phyloP scores from a whole-genome alignment of 2,888 invertebrate genomes.

The Papilio gigon region DNA sequence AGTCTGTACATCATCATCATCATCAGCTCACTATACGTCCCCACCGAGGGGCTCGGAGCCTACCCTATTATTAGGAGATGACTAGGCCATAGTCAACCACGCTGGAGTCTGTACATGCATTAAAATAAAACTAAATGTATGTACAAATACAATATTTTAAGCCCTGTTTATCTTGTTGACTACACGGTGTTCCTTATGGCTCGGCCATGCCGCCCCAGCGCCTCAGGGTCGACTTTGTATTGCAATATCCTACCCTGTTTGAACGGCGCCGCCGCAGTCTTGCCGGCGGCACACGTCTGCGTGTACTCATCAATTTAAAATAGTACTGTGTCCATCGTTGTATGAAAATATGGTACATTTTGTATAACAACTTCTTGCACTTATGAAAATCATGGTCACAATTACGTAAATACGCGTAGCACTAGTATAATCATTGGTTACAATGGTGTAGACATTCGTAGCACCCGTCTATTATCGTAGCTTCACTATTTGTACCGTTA shows the following conservation, averaged over 20 bases:
- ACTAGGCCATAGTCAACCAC: too few species aligned
- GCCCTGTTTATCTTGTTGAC: not conserved
- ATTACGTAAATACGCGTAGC: not conserved
- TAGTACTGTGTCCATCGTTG: not conserved
- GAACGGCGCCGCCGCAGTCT: not conserved
- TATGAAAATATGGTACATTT: too few species aligned
- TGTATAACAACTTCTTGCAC: too few species aligned
- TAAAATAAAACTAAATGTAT: too few species aligned
- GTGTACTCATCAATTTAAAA: not conserved
- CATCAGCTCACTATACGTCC: too few species aligned
- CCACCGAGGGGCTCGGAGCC: too few species aligned
- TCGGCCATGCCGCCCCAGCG: not conserved
- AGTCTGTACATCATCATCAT: too few species aligned
- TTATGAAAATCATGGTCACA: too few species aligned
- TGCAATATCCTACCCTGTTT: not conserved
- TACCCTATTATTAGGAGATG: too few species aligned
- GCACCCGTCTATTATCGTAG: not conserved
- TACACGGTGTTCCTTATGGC: not conserved
- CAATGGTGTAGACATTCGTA: not conserved
- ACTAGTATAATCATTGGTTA: not conserved
- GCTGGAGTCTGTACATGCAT: too few species aligned
- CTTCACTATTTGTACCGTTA: not conserved
- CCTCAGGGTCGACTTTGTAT: constrained; percentile 12
- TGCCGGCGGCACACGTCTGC: constrained; percentile 7
- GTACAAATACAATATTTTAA: too few species aligned